A percentile compares a stretch with the other conserved stretches of the same genome.
phyloP scores from a whole-genome alignment of 1,140 invertebrate species.

The Nebria ingens region DNA sequence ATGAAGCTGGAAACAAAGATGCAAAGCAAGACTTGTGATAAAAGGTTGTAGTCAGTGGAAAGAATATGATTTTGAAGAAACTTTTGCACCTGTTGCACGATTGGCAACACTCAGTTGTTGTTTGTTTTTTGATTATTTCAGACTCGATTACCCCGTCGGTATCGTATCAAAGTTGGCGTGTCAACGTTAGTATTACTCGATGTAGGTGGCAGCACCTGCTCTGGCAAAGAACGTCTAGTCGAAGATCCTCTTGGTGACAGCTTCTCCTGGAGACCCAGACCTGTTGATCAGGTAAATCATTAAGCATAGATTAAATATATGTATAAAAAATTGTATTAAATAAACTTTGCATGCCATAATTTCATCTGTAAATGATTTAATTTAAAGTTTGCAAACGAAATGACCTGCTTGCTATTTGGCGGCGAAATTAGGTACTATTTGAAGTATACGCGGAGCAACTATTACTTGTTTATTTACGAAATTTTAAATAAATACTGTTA shows the following conservation, averaged over 20 bases:
- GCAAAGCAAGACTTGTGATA: not conserved
- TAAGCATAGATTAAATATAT: no score
- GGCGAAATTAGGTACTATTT: no score
- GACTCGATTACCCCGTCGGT: conserved; percentile 57
- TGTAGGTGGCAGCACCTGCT: conserved; percentile 37
- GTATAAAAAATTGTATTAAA: no score
- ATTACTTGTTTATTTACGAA: no score
- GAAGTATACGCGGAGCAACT: no score
- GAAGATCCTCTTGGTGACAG: conserved; percentile 52
- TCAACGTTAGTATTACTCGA: conserved; percentile 66
- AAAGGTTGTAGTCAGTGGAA: no score
- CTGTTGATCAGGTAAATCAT: conserved; percentile 33
- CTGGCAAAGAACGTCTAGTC: conserved; percentile 54
- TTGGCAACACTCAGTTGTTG: not conserved
- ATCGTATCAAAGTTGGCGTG: conserved; percentile 59
- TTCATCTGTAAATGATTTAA: no score
- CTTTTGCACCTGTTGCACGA: not conserved
- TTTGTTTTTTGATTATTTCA: conserved; percentile 39
- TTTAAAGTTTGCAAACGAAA: no score
- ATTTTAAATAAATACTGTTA: no score
- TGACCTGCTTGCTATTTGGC: no score
- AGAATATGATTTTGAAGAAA: no score
- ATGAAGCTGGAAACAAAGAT: not conserved
- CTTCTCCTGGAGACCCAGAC: conserved; percentile 64
- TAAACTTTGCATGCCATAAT: no score